phyloP scores from a whole-genome alignment of 92 coral and sea anemone genomes.

The Palythoa grandiflora region DNA sequence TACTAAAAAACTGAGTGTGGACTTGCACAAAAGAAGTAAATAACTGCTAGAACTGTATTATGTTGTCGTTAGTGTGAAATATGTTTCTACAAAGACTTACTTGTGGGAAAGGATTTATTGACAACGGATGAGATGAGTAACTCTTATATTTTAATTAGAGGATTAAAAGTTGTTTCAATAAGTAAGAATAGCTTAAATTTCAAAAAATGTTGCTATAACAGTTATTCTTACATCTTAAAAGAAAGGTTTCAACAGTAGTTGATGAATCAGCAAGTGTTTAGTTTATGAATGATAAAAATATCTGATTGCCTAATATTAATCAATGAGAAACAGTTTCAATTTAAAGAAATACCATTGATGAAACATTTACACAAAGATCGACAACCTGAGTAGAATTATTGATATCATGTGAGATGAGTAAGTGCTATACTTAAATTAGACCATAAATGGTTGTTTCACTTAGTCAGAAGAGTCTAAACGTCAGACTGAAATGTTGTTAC shows the following conservation, averaged over 20 bases:
- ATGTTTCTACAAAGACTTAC: constrained; percentile 46
- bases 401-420: too few relatives aligned
- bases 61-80: constrained; percentile 39
- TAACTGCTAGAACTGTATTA: constrained; percentile 6
- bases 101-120: constrained; percentile 11
- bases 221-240: constrained; percentile 1
- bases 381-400: too few relatives aligned
- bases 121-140: constrained; percentile 27
- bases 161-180: constrained; percentile 25
- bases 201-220: constrained; percentile 5
- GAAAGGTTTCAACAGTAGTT: constrained; percentile 25
- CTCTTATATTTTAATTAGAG: constrained; percentile 29
- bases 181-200: constrained; percentile 29
- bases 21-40: constrained; percentile 14
- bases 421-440: too few relatives aligned
- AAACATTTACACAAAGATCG: too few relatives aligned
- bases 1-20: constrained; percentile 40
- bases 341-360: too few relatives aligned
- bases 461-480: too few relatives aligned
- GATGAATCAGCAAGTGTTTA: constrained; percentile 31
- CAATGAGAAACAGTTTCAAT: too few relatives aligned
- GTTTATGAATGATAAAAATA: constrained; percentile 2
- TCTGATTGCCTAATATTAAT: background rate
- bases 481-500: too few relatives aligned
- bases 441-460: too few relatives aligned